Conservation (phyloP, 2,113 vertebrate genomes). For the Rousettus leschenaultii region DNA sequence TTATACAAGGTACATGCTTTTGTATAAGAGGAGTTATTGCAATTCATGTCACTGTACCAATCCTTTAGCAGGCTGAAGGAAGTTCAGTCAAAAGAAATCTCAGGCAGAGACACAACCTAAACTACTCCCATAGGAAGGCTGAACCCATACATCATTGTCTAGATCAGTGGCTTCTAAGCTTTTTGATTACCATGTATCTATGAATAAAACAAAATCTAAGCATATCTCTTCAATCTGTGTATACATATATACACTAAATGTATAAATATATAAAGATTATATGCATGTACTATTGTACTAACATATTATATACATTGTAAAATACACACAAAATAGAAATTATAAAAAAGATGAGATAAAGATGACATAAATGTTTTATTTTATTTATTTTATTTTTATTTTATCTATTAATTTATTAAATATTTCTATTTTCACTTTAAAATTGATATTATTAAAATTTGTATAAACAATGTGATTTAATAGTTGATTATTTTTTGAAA, state of each 20-base stretch:
- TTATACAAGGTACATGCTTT: not conserved
- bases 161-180: not conserved
- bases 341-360: not conserved
- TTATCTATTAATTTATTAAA: slow-evolving; percentile 28
- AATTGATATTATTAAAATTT: not conserved
- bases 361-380: not conserved
- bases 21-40: not conserved
- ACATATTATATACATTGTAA: not conserved
- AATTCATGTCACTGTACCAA: not conserved
- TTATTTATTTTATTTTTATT: not conserved
- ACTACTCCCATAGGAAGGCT: not conserved
- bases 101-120: not conserved
- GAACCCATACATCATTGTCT: not conserved
- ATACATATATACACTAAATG: not conserved
- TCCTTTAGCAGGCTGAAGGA: not conserved
- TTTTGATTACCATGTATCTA: not conserved
- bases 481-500: slow-evolving; percentile 8
- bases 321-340: not conserved
- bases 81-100: not conserved
- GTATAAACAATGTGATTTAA: not conserved
- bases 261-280: not conserved
- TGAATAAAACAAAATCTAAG: slow-evolving; percentile 22
- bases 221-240: not conserved
- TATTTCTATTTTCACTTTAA: not conserved
- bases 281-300: not conserved